Conservation (phyloP, 2,888 invertebrate genomes). For the Rhagophthalmus giganteus region DNA sequence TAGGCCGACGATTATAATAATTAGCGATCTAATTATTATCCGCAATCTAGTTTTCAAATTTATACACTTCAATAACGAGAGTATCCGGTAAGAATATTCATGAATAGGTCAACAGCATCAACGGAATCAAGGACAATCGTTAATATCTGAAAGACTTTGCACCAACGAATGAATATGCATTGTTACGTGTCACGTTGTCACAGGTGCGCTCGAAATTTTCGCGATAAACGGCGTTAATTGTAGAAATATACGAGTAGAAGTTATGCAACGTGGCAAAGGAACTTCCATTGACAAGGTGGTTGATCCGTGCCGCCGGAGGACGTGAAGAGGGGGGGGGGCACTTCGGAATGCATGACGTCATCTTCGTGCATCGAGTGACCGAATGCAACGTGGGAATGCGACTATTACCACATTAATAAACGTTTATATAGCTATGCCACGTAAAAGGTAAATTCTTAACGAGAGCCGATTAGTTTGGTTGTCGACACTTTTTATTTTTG, state of each 20-base stretch:
- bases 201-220: too few species aligned
- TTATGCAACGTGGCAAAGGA: constrained; percentile 11
- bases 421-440: not conserved
- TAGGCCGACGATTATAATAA: too few species aligned
- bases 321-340: constrained; percentile 41
- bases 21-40: not conserved
- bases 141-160: too few species aligned
- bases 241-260: constrained; percentile 6
- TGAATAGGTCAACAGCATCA: constrained; percentile 32
- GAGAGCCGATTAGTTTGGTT: too few species aligned
- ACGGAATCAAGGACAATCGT: constrained; percentile 27
- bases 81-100: constrained; percentile 13
- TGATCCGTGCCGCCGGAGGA: constrained; percentile 34
- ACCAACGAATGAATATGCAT: not conserved
- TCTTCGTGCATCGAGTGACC: constrained; percentile 39
- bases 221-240: constrained; percentile 10
- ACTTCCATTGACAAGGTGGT: constrained; percentile 19
- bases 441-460: too few species aligned
- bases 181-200: not conserved
- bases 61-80: constrained; percentile 2
- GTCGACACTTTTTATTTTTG: too few species aligned
- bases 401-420: constrained; percentile 10
- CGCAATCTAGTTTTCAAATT: not conserved
- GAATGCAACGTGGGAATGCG: constrained; percentile 33
- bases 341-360: constrained; percentile 42